phyloP scores from a whole-genome alignment of 2,797 vertebrate genomes.

The Chloroceryle inda region DNA sequence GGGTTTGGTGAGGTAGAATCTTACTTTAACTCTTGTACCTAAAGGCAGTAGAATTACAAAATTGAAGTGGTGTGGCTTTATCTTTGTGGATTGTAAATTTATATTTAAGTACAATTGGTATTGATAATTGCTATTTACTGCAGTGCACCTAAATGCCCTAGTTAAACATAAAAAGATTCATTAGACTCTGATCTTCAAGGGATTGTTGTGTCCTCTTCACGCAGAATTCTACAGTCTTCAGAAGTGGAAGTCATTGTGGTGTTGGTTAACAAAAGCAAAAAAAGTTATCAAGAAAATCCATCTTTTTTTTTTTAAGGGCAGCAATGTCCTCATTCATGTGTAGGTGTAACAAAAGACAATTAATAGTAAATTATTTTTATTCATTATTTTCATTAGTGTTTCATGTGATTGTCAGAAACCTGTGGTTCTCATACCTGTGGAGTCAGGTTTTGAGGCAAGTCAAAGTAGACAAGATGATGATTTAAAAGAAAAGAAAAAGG shows the following conservation, averaged over 20 bases:
- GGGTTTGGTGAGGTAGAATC: not conserved
- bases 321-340: not conserved
- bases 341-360: not conserved
- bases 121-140: not conserved
- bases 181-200: not conserved
- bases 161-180: not conserved
- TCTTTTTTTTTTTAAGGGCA: not conserved
- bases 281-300: not conserved
- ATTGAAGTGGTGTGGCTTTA: not conserved
- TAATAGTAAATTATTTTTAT: not conserved
- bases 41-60: not conserved
- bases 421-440: not conserved
- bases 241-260: not conserved
- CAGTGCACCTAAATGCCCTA: not conserved
- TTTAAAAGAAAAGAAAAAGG: not conserved
- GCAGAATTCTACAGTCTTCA: not conserved
- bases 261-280: not conserved
- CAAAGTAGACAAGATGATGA: not conserved
- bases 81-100: not conserved
- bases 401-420: not conserved
- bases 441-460: not conserved
- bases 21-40: not conserved
- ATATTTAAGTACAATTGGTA: not conserved
- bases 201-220: not conserved
- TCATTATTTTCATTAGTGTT: not conserved